phyloP scores from a whole-genome alignment of 2,888 invertebrate species.

The Thera obeliscata region DNA sequence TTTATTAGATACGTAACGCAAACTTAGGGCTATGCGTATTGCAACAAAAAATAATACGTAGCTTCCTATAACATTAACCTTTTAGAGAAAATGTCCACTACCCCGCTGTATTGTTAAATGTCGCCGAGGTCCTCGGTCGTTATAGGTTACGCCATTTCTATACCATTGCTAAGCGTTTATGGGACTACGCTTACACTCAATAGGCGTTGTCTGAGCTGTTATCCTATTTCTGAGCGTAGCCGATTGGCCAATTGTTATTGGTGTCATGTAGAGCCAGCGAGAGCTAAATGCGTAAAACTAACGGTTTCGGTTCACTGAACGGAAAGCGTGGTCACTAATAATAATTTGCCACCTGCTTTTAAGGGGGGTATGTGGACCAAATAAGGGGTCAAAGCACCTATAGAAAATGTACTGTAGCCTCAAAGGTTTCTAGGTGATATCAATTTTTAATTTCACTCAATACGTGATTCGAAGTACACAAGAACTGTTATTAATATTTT shows the following conservation, averaged over 20 bases:
- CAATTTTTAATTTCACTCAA: conserved; percentile 11
- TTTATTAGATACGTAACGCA: conserved; percentile 20
- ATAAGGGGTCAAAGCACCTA: conserved; percentile 27
- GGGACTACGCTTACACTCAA: neutral
- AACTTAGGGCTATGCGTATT: conserved; percentile 27
- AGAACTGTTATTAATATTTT: conserved; percentile 1
- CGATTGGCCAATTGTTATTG: conserved; percentile 77
- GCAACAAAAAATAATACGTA: conserved; percentile 15
- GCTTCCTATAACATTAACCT: neutral
- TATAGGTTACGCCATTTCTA: neutral
- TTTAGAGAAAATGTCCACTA: neutral
- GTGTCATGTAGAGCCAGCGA: conserved; percentile 75
- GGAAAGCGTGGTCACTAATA: conserved; percentile 75
- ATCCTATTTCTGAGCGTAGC: conserved; percentile 56
- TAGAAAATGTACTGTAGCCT: conserved; percentile 19
- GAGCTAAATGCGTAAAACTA: conserved; percentile 79
- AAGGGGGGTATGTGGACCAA: conserved; percentile 63
- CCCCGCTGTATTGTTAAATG: neutral
- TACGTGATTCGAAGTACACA: neutral
- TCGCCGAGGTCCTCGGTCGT: neutral
- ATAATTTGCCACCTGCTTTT: conserved; percentile 74
- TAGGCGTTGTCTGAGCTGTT: conserved; percentile 29
- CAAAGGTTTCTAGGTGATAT: conserved; percentile 14
- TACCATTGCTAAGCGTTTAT: conserved; percentile 1
- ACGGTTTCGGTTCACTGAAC: conserved; percentile 81